Evolutionary conservation across 2,888 invertebrate species (phyloP), one percentile per base, ranked within the genome.

Genomic region (Cataglyphis livida): DNA sequence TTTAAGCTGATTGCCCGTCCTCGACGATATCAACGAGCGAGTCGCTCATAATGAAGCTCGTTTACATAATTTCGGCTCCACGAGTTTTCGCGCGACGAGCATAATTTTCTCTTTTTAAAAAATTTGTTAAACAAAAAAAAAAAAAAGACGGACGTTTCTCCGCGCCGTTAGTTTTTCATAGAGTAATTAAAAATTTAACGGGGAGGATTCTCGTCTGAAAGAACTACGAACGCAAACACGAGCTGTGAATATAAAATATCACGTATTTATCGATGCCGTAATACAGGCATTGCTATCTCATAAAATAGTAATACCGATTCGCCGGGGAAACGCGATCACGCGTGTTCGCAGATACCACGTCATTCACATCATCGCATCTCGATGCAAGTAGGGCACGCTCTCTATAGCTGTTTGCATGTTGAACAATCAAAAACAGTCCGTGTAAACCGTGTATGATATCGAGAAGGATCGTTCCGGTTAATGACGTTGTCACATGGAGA

Each of bases 361-460:
- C 48, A 54, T 57, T 51, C 21, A 48, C 44, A 38, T 38, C 73
- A 62, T 65, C 76, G 71, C 75, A 68, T 62, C 71, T 41, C 25
- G 76, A 71, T 54, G 82, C 78, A 87, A 88, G 84, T 88, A 79
- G 88, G 85, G 64, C 89, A 81, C 51, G 84, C 81, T 78, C 64
- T 41, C 51, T 25, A 48, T 59, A 41, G 48, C 25, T 84, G 88
- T 88, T 88, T 88, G 84, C 83, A 84, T 81, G 82, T 85, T 82
- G 76, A 87, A 88, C 87, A 86, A 89, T 90, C 87, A 81, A 89
- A 91, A 88, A 87, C 81, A 81, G 4, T 81, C 9, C 71, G 75
- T 57, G 68, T 81, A 61, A 68, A 51, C 82, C 15, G 12, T 44
- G 12, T 44, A 73, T 71, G n/a, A 3, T 25, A 54, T 66, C 57